A percentile compares a stretch with the other conserved stretches of the same genome.
Conservation (phyloP, 92 coral and sea anemone species). For the Phenganax marumi region DNA sequence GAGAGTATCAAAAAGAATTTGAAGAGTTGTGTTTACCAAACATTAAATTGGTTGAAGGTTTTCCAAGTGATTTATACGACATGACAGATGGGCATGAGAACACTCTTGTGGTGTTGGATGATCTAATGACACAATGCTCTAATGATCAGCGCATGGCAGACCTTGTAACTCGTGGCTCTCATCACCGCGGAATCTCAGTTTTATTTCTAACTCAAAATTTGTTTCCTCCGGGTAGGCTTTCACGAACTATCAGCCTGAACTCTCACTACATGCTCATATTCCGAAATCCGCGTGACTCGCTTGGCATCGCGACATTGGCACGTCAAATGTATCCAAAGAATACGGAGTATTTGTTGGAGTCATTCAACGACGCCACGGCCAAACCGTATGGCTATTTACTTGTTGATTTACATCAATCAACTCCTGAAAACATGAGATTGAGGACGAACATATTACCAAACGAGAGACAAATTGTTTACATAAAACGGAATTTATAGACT, state of each 20-base stretch:
- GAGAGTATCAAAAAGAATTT: no score
- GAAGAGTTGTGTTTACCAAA: no score
- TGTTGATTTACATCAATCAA: conserved; percentile 28
- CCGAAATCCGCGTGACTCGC: conserved; percentile 47
- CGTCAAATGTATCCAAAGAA: conserved; percentile 47
- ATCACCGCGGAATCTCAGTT: conserved; percentile 31
- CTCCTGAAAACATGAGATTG: conserved; percentile 28
- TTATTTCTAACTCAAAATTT: conserved; percentile 48
- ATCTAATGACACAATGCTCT: conserved; percentile 32
- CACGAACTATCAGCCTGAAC: conserved; percentile 52
- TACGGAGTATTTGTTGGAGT: conserved; percentile 29
- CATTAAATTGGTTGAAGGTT: not conserved
- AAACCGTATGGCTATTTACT: conserved; percentile 40
- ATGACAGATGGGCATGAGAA: not conserved
- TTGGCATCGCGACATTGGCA: conserved; percentile 39
- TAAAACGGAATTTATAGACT: conserved; percentile 12
- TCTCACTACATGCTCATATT: no score
- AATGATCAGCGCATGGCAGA: no score
- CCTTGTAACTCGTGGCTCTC: no score
- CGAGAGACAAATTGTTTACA: conserved; percentile 52
- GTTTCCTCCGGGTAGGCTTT: conserved; percentile 49
- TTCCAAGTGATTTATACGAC: not conserved
- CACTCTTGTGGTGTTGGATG: not conserved
- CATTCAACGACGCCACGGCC: conserved; percentile 34
- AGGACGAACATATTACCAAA: conserved; percentile 34